Base-by-base conservation (phyloP, 2,797 vertebrate species). In the Miichthys miiuy region DNA sequence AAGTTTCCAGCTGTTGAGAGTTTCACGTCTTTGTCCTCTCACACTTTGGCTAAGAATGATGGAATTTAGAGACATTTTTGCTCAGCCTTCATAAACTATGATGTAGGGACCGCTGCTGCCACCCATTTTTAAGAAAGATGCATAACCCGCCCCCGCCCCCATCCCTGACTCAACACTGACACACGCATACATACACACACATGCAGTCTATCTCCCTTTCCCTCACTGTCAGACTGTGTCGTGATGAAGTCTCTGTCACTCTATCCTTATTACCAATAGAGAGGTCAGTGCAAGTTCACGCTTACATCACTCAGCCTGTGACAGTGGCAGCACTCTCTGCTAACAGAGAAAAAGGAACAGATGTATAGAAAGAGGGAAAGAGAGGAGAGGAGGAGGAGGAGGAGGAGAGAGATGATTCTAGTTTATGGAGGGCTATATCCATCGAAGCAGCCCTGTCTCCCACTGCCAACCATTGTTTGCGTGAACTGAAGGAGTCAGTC, bases 271-370 rank as follows among this genome's bases (percentile, higher is more conserved):
- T 92, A 90, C 88, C 73, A 85, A 79, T 69, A 50, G 77, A 89
- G 83, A 94, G 87, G 86, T 92, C 91, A 90, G 76, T 18, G 79
- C 57, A 52, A 92, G 91, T 91, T 93, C 91, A 89, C 77, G 63
- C 83, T 90, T 91, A 83, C 90, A 92, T 92, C 90, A 91, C 89
- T 91, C 86, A 83, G 78, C 80, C 70, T 75, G 71, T 79, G 90
- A 89, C 85, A 91, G 88, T 68, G 18, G 73, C 81, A 56, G 64
- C 76, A 72, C 74, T 87, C 64, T 80, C 25, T 55, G 67, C 77
- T 82, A 85, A 85, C 75, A 83, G 57, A 88, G 83, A 87, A 83
- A 77, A 88, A 79, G 65, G 67, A 89, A 78, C 75, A 80, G 73
- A 88, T 10, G 46, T 60, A 72, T 16, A 41, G 60, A 75, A 68